A percentile compares a stretch with the other conserved stretches of the same genome.
phyloP scores from a whole-genome alignment of 2,797 vertebrate genomes.

The Microtus californicus region DNA sequence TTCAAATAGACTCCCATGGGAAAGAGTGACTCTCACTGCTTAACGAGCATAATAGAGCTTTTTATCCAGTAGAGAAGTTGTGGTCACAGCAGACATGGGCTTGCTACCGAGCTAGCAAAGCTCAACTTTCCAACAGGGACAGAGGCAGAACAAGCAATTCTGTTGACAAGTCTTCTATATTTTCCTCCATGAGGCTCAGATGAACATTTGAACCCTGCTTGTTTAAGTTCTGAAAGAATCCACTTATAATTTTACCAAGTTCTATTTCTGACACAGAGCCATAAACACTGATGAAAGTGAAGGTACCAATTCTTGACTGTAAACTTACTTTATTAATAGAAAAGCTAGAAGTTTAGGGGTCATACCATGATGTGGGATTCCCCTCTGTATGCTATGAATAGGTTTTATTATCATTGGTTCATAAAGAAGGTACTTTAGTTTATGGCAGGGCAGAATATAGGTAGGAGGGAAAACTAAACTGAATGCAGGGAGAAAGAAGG shows the following conservation, averaged over 20 bases:
- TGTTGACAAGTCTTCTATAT: neutral
- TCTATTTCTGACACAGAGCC: neutral
- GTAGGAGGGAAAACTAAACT: too few species aligned
- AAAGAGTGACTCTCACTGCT: neutral
- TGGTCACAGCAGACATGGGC: neutral
- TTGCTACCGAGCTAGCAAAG: neutral
- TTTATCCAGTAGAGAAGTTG: neutral
- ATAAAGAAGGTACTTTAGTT: too few species aligned
- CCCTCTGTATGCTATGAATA: too few species aligned
- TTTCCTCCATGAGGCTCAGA: neutral
- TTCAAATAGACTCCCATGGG: constrained; percentile 46
- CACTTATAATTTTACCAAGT: constrained; percentile 1
- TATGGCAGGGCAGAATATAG: too few species aligned
- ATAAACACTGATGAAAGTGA: neutral
- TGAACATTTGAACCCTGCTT: neutral
- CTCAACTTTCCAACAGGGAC: neutral
- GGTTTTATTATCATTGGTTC: too few species aligned
- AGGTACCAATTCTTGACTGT: neutral
- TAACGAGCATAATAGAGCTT: neutral
- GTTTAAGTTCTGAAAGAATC: neutral
- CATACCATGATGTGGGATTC: neutral
- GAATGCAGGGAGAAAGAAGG: too few species aligned
- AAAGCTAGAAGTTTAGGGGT: neutral
- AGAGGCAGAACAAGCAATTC: neutral
- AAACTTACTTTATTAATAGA: neutral